These are phyloP conservation scores for Caiman crocodilus DNA, from an alignment of 2,797 vertebrate species.

Conservation along the genomic window DNA sequence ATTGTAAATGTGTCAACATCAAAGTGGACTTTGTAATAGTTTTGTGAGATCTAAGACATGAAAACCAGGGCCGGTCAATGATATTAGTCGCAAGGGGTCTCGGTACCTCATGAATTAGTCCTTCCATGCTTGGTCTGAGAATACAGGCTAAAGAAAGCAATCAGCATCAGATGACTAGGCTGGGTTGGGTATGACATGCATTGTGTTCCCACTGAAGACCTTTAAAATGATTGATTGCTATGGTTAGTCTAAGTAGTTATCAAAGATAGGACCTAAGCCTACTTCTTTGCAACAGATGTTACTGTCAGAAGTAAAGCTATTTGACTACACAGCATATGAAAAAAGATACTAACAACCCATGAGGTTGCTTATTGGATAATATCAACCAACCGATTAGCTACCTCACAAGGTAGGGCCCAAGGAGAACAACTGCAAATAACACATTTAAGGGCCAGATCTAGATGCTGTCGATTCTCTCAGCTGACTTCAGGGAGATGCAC, in stretches of 20 bases:
- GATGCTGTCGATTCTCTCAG: not conserved
- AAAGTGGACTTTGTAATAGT: slow-evolving; percentile 27
- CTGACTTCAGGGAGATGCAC: not conserved
- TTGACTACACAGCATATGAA: slow-evolving; percentile 15
- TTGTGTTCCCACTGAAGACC: not conserved
- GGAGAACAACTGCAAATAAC: slow-evolving; percentile 8
- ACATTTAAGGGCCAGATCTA: not conserved
- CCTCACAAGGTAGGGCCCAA: slow-evolving; percentile 6
- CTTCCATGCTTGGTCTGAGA: rapidly evolving
- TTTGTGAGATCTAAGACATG: not conserved
- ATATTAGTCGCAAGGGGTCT: not conserved
- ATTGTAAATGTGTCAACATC: not conserved
- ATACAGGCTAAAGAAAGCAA: not conserved
- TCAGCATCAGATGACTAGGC: not conserved
- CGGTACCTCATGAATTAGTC: not conserved
- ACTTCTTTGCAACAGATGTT: rapidly evolving
- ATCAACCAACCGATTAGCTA: not conserved
- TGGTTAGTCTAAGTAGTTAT: not conserved
- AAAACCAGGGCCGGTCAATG: not conserved
- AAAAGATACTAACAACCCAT: slow-evolving; percentile 34
- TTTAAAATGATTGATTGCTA: not conserved
- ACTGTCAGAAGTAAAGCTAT: slow-evolving; percentile 12
- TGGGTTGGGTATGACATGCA: slow-evolving; percentile 2
- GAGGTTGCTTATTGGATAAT: slow-evolving; percentile 41
- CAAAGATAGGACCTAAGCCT: not conserved